phyloP scores from a whole-genome alignment of 64 coral and sea anemone genomes.

The Pocillopora damicornis region DNA sequence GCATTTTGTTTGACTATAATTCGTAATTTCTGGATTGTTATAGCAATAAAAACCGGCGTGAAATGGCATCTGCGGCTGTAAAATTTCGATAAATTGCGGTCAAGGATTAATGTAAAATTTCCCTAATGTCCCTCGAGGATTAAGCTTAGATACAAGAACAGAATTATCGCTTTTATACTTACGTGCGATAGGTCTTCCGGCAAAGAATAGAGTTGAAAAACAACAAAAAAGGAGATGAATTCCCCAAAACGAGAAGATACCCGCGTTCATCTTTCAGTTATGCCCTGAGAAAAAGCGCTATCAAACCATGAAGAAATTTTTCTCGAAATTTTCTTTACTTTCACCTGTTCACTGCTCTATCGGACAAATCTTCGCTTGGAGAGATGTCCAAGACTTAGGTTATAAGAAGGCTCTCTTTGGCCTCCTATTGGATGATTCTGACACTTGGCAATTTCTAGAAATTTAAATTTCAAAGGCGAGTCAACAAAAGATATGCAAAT shows the following conservation, averaged over 20 bases:
- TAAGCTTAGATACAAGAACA: constrained; percentile 15
- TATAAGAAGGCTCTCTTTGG: neutral
- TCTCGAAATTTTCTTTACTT: neutral
- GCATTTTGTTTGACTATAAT: neutral
- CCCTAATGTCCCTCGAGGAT: constrained; percentile 15
- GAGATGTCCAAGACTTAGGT: constrained; percentile 31
- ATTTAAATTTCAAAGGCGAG: constrained; percentile 45
- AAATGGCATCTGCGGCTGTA: neutral
- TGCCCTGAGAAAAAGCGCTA: neutral
- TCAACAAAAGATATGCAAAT: constrained; percentile 43
- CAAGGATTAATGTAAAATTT: constrained; percentile 7
- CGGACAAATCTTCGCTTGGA: constrained; percentile 5
- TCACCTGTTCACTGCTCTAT: constrained; percentile 14
- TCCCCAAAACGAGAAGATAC: neutral
- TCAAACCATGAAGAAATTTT: constrained; percentile 13
- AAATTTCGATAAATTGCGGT: constrained; percentile 1
- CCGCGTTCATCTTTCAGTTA: neutral
- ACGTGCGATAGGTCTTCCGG: constrained; percentile 15
- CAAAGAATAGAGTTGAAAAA: neutral
- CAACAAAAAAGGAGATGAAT: constrained; percentile 10
- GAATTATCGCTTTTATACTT: constrained; percentile 9
- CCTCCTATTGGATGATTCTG: constrained; percentile 32
- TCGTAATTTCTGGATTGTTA: neutral
- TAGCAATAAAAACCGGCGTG: constrained; percentile 1
- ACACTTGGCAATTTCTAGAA: constrained; percentile 9